A percentile compares a stretch with the other conserved stretches of the same genome.
phyloP scores from a whole-genome alignment of 2,797 vertebrate genomes.

The Pseudochirops corinnae region DNA sequence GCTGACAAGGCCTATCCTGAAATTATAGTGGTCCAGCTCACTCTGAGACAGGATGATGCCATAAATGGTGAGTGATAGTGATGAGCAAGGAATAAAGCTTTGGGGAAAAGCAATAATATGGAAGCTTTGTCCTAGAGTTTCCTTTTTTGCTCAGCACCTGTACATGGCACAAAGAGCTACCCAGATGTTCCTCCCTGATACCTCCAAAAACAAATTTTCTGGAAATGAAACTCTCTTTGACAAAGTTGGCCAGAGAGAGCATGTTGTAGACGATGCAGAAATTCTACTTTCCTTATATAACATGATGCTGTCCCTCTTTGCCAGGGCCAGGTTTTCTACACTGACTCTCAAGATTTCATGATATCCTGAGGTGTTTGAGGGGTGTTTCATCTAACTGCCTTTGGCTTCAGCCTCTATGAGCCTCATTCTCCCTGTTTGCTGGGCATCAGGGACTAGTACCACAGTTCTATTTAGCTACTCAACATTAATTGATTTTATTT shows the following conservation, averaged over 20 bases:
- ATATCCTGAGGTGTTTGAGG: not conserved
- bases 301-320: not conserved
- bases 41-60: not conserved
- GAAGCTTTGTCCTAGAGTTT: not conserved
- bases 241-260: not conserved
- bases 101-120: not conserved
- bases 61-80: not conserved
- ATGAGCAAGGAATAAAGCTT: not conserved
- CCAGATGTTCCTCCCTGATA: not conserved
- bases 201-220: not conserved
- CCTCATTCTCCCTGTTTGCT: not conserved
- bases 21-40: not conserved
- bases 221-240: not conserved
- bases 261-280: not conserved
- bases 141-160: not conserved
- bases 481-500: not conserved
- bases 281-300: not conserved
- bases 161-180: not conserved
- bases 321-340: not conserved
- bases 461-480: not conserved
- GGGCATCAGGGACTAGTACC: not conserved
- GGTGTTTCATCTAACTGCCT: not conserved
- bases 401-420: not conserved
- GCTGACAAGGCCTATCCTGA: not conserved
- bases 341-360: not conserved